Evolutionary conservation across 2,888 invertebrate genomes (phyloP).

Genomic region (Tipula unca): DNA sequence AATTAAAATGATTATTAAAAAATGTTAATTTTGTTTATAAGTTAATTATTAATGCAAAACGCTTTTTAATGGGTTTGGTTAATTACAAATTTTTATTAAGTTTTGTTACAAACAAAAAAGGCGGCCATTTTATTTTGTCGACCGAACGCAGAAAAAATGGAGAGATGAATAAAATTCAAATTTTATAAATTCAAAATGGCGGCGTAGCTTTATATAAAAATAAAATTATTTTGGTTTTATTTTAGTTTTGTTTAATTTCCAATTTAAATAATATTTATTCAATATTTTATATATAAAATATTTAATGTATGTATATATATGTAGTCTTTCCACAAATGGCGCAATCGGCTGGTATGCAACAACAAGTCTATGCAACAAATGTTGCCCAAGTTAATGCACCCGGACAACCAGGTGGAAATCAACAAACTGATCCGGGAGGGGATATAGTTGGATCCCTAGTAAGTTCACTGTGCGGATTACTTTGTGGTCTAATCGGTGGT

Average conservation of each 20-base stretch:
- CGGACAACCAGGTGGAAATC: background rate
- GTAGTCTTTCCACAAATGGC: constrained; percentile 17
- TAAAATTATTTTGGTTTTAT: background rate
- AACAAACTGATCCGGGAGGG: constrained; percentile 24
- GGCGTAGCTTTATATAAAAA: background rate
- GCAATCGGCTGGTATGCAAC: background rate
- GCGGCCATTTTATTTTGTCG: background rate
- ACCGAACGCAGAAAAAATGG: background rate
- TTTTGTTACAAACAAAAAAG: background rate
- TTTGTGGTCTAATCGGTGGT: background rate
- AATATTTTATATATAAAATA: background rate
- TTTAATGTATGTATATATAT: constrained; percentile 1
- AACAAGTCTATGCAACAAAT: constrained; percentile 3
- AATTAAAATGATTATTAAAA: background rate
- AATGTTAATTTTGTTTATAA: background rate
- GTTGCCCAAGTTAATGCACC: constrained; percentile 10
- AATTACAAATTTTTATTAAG: background rate
- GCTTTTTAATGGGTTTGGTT: background rate
- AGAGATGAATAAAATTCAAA: background rate
- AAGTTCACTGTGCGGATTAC: constrained; percentile 26
- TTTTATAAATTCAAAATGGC: background rate
- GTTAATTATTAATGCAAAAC: background rate
- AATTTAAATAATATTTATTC: background rate
- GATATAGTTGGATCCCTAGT: constrained; percentile 25
- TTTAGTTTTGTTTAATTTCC: background rate